Evolutionary conservation across 2,888 invertebrate genomes (phyloP).

Genomic region (Campoplex capitator): DNA sequence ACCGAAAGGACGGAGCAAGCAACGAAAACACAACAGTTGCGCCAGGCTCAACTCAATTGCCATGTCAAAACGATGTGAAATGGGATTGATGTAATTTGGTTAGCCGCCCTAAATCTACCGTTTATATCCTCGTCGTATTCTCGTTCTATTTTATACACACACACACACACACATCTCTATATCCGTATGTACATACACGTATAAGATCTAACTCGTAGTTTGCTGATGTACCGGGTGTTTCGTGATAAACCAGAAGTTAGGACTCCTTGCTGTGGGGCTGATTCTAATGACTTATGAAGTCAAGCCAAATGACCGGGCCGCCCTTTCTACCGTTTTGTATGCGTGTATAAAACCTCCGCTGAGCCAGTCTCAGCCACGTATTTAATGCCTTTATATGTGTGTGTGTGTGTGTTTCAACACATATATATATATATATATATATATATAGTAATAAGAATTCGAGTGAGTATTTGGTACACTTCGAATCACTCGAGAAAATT

Average conservation of each 20-base stretch:
- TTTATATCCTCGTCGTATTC: conserved; percentile 71
- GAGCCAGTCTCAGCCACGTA: background rate
- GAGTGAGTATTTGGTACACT: conserved; percentile 58
- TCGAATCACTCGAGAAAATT: conserved; percentile 79
- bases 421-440: background rate
- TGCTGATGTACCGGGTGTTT: conserved; percentile 75
- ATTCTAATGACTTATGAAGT: conserved; percentile 85
- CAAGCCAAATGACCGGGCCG: conserved; percentile 83
- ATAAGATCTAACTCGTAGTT: background rate
- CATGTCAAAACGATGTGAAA: conserved; percentile 84
- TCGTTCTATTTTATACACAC: conserved; percentile 33
- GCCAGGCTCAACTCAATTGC: conserved; percentile 83
- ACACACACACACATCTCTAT: background rate
- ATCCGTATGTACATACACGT: background rate
- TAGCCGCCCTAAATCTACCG: conserved; percentile 76
- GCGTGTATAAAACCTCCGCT: background rate
- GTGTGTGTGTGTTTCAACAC: background rate
- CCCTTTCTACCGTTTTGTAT: conserved; percentile 50
- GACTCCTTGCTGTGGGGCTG: conserved; percentile 76
- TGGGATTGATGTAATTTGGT: conserved; percentile 85
- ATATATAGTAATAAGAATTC: conserved; percentile 40
- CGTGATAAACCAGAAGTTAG: conserved; percentile 77
- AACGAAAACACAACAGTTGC: conserved; percentile 82
- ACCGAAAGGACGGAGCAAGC: background rate
- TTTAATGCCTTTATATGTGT: background rate